Conservation (phyloP, 2,113 vertebrate species). For the Penelope pileata region DNA sequence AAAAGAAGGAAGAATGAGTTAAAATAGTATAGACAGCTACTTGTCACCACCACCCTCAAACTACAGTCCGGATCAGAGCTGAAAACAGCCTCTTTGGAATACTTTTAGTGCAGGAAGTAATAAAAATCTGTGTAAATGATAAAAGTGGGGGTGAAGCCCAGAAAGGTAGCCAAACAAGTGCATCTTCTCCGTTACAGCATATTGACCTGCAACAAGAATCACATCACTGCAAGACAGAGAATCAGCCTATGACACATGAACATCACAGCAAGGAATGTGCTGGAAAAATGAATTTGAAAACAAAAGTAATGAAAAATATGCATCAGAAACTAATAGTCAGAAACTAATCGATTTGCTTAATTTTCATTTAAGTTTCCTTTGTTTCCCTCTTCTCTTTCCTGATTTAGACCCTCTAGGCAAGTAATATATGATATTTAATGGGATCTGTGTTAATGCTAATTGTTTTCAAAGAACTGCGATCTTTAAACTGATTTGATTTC, state of each 20-base stretch:
- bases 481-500: slow-evolving; percentile 53
- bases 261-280: neutral
- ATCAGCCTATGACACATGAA: neutral
- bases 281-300: neutral
- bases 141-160: neutral
- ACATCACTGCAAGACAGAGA: neutral
- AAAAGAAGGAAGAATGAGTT: neutral
- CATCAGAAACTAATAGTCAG: too few relatives aligned
- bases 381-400: neutral
- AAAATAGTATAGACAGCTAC: neutral
- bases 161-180: neutral
- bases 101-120: neutral
- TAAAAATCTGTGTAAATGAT: neutral
- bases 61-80: neutral
- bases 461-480: slow-evolving; percentile 33
- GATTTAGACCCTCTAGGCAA: neutral
- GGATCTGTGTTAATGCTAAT: slow-evolving; percentile 7
- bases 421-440: slow-evolving; percentile 21
- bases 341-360: neutral
- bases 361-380: neutral
- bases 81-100: neutral
- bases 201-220: neutral
- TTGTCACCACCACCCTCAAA: neutral
- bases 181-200: neutral
- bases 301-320: neutral